Base-by-base conservation (phyloP, 2,113 vertebrate species). In the Phaethon lepturus region DNA sequence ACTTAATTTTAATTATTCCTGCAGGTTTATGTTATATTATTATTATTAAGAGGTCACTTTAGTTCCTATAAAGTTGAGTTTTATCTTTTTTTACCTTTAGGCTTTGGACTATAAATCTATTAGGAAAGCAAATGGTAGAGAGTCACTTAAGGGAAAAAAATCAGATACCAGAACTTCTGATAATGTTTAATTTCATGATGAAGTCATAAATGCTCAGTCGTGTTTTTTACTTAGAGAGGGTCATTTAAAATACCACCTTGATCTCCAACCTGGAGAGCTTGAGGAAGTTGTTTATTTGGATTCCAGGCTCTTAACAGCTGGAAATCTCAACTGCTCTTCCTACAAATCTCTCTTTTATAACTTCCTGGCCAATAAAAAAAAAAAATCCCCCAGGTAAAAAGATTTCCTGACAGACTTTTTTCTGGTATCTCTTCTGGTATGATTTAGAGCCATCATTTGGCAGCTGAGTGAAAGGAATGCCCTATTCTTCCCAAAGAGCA, bases 221-320 rank as follows among this genome's bases (percentile, higher is more conserved):
- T 6, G 4, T 77, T 80, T 82, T 90, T 59, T 25, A 77, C n/a
- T 67, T 83, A 78, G n/a, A 79, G 25, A 85, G 14, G 20, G 38
- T 77, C 13, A 83, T 80, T 92, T 88, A 64, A 86, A 93, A 92
- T 11, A 80, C 15, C 38, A 71, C 24, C 18, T 72, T 10, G 4
- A 69, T 77, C 63, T 84, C 68, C 85, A 86, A 13, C 7, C 78
- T 84, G 68, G 75, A 94, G n/a, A 94, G 29, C 50, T 62, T 63
- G 42, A 80, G 79, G 59, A 90, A 93, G 55, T 38, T 92, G 28
- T 84, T 91, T 84, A 44, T 91, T 71, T 74, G 47, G 73, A 84
- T 87, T 93, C 52, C 49, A 81, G 56, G 29, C 82, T 90, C 55
- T 69, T 74, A 95, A 80, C 42, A 92, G 85, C 67, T 88, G 92